Evolutionary conservation across 2,888 invertebrate genomes (phyloP), one percentile per base, ranked within the genome.

Genomic region (Epistrophe eligans): DNA sequence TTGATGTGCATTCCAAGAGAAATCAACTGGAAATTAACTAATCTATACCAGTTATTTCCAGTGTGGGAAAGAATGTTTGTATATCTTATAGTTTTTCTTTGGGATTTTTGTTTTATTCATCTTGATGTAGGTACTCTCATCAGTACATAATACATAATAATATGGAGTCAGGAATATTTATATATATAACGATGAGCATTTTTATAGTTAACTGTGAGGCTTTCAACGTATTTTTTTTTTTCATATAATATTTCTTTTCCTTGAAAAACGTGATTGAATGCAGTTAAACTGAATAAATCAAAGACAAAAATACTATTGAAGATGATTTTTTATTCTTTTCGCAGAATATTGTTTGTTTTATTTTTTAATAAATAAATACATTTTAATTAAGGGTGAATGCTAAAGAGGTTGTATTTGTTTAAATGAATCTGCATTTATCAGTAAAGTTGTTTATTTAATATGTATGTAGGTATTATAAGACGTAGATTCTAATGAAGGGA

Each of bases 31-130:
- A 81, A 82, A 19, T 71, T 52, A 81, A 82, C 77, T 77, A 85
- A 82, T 52, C 57, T 71, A 79, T 85, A 77, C 85, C 85, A 77
- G 85, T 85, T 82, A 77, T 77, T 45, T 64, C 71, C 77, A 79
- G 81, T 77, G 70, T 50, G 19, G 48, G 60, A 73, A 43, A 58
- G 66, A 82, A 67, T 73, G 10, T 15, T 15, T 43, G 35, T 19
- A 24, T 9, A 15, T 48, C 32, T 71, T 17, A 62, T 19, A 48
- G 45, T 38, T 38, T 72, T 57, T 57, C 45, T 15, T 55, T 67
- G 4, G 38, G 45, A n/a, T 66, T n/a, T 43, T 28, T 28, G 10
- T 24, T 64, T 55, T 2, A 55, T 55, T n/a, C 9, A 19, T 10
- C 2, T 10, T 17, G n/a, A n/a, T 10, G 10, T 50, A 50, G n/a